Percentiles rank a stretch among this genome's conserved stretches.
Evolutionary conservation across 2,113 vertebrate genomes (phyloP).

Genomic region (Nothobranchius furzeri): DNA sequence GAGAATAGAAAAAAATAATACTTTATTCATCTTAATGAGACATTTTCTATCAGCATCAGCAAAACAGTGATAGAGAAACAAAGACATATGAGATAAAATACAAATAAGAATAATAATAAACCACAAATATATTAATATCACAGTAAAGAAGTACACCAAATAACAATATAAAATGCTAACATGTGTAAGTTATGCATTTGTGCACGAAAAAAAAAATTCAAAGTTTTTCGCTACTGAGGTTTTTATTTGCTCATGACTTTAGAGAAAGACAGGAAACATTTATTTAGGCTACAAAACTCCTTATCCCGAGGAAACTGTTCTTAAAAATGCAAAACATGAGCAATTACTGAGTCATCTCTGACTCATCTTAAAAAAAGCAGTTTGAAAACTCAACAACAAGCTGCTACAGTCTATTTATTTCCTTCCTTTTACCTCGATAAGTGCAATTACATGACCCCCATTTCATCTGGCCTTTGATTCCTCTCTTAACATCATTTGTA

Average conservation of each 20-base stretch:
- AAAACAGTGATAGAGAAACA: too few relatives aligned
- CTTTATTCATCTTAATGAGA: too few relatives aligned
- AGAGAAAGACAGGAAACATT: conserved; percentile 1
- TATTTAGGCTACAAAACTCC: not conserved
- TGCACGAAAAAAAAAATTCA: too few relatives aligned
- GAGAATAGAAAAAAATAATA: too few relatives aligned
- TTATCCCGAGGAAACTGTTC: not conserved
- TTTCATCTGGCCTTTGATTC: conserved; percentile 38
- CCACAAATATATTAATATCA: too few relatives aligned
- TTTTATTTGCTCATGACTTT: not conserved
- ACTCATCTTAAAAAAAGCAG: conserved; percentile 12
- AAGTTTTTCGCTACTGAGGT: not conserved
- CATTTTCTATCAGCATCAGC: too few relatives aligned
- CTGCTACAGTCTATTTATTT: conserved; percentile 38
- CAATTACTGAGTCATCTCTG: conserved; percentile 8
- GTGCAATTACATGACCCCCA: conserved; percentile 36
- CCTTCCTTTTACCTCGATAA: conserved; percentile 22
- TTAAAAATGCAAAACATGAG: conserved; percentile 12
- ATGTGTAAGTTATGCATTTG: too few relatives aligned
- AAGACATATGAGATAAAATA: too few relatives aligned
- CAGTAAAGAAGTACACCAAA: too few relatives aligned
- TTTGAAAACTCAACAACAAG: conserved; percentile 19
- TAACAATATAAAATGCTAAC: too few relatives aligned
- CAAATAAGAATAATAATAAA: too few relatives aligned
- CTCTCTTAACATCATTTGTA: conserved; percentile 26